These are phyloP conservation scores for Callyntrura sp. DNA, from an alignment of 2,888 invertebrate species.

Conservation along the genomic window DNA sequence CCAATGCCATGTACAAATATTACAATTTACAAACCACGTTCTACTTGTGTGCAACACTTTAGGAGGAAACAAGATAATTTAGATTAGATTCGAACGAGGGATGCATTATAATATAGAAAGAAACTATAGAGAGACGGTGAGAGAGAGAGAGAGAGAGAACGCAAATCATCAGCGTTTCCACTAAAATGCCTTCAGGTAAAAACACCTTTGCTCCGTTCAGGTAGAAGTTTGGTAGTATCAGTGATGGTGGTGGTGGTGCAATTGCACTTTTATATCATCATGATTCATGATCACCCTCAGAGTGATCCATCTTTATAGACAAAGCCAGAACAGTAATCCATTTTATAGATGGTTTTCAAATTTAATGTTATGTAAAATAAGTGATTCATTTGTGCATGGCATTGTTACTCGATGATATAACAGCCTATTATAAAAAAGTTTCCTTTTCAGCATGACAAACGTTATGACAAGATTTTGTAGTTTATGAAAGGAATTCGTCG, in stretches of 20 bases:
- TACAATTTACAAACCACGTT: slow-evolving; percentile 24
- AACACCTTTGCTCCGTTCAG: slow-evolving; percentile 33
- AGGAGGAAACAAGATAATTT: slow-evolving; percentile 68
- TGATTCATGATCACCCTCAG: background rate
- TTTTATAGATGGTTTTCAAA: background rate
- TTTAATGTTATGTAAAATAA: background rate
- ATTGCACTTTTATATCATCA: slow-evolving; percentile 58
- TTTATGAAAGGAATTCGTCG: slow-evolving; percentile 65
- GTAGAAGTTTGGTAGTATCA: background rate
- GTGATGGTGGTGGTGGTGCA: slow-evolving; percentile 34
- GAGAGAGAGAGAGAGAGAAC: slow-evolving; percentile 16
- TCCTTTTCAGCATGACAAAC: slow-evolving; percentile 50
- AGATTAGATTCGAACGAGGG: slow-evolving; percentile 63
- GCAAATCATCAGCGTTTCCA: slow-evolving; percentile 35
- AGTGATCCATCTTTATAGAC: background rate
- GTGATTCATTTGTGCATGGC: background rate
- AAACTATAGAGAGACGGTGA: background rate
- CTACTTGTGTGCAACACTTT: slow-evolving; percentile 56
- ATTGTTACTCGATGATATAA: slow-evolving; percentile 19
- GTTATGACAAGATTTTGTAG: slow-evolving; percentile 58
- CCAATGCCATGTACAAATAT: background rate
- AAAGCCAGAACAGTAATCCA: background rate
- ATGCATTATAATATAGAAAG: slow-evolving; percentile 12
- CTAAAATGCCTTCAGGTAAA: slow-evolving; percentile 36
- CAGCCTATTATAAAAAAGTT: slow-evolving; percentile 17